These are phyloP conservation scores for Entelurus aequoreus DNA, from an alignment of 2,113 vertebrate genomes.

Conservation along the genomic window DNA sequence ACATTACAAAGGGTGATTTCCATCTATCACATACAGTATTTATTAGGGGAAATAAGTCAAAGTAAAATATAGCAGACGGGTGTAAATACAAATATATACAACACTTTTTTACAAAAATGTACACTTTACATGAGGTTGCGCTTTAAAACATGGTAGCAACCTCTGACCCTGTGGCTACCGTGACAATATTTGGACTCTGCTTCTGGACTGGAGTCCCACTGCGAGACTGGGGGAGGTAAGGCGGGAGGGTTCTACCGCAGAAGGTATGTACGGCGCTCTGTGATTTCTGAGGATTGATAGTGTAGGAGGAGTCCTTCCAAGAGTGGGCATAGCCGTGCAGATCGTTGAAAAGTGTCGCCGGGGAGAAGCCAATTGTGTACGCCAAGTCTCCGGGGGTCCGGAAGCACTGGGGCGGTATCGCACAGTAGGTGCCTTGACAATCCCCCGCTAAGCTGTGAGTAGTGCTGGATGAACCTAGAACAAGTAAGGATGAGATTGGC, in stretches of 20 bases:
- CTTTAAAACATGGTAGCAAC: slow-evolving; percentile 71
- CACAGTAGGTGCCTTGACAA: slow-evolving; percentile 44
- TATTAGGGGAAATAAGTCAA: neutral
- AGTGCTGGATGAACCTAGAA: slow-evolving; percentile 52
- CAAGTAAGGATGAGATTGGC: slow-evolving; percentile 22
- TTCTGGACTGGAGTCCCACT: slow-evolving; percentile 17
- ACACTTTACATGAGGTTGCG: slow-evolving; percentile 23
- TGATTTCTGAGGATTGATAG: slow-evolving; percentile 47
- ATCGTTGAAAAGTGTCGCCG: slow-evolving; percentile 43
- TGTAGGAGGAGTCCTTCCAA: slow-evolving; percentile 54
- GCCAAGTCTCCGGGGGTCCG: slow-evolving; percentile 40
- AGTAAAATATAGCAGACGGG: neutral
- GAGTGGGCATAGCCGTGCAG: slow-evolving; percentile 32
- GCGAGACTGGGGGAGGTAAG: slow-evolving; percentile 49
- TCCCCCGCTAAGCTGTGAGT: slow-evolving; percentile 49
- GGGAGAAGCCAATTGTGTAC: slow-evolving; percentile 65
- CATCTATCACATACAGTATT: neutral
- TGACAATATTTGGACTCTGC: slow-evolving; percentile 38
- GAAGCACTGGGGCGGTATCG: slow-evolving; percentile 48
- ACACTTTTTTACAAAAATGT: slow-evolving; percentile 1
- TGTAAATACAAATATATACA: neutral
- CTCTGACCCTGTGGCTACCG: slow-evolving; percentile 46
- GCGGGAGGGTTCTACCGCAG: slow-evolving; percentile 55
- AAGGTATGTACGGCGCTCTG: slow-evolving; percentile 46
- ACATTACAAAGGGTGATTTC: no score